These are phyloP conservation scores for Rostratula benghalensis DNA, from an alignment of 2,113 vertebrate species.

Conservation along the genomic window DNA sequence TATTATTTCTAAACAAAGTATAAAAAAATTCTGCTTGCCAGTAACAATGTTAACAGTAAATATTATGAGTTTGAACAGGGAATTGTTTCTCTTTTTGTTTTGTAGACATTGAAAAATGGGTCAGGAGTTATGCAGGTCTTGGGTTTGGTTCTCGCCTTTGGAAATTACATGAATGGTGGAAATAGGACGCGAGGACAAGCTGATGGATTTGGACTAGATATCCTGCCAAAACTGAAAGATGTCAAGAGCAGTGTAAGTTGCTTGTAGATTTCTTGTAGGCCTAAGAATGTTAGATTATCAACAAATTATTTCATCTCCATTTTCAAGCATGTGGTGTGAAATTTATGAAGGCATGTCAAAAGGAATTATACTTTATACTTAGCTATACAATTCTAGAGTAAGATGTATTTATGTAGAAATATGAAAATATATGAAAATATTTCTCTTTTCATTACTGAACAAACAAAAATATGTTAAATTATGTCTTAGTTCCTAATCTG, in stretches of 20 bases:
- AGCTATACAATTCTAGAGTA: background rate
- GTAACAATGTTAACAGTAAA: background rate
- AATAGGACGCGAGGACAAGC: constrained; percentile 95
- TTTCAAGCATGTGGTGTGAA: background rate
- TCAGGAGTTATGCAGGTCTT: constrained; percentile 85
- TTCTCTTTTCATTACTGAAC: background rate
- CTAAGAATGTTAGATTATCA: background rate
- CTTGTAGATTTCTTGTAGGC: background rate
- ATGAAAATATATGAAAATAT: too few species aligned
- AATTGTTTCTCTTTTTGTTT: background rate
- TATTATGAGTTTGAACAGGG: background rate
- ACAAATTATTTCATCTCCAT: background rate
- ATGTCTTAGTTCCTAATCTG: background rate
- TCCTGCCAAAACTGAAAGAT: constrained; percentile 96
- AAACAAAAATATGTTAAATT: background rate
- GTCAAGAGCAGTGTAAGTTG: constrained; percentile 97
- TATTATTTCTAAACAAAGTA: background rate
- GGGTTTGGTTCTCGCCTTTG: constrained; percentile 93
- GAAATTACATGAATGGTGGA: constrained; percentile 98
- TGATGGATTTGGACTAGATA: constrained; percentile 93
- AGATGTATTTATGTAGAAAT: background rate
- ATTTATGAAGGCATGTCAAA: background rate
- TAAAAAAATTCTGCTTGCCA: background rate
- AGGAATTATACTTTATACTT: background rate
- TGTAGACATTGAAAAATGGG: constrained; percentile 83